These are phyloP conservation scores for Limnephilus rhombicus DNA, from an alignment of 2,888 invertebrate species.

Conservation along the genomic window DNA sequence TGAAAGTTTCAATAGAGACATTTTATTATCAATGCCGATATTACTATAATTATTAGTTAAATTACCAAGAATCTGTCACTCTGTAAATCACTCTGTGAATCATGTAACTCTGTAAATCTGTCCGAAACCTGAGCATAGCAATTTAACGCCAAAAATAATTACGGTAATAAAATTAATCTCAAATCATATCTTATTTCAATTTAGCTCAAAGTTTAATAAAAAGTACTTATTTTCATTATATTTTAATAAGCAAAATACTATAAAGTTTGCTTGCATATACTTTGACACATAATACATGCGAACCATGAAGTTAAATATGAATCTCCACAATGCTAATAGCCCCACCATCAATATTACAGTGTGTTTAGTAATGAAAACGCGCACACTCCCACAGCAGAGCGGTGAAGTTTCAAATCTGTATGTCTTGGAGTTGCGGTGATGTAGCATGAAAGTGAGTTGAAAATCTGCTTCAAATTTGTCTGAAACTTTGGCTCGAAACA, in stretches of 20 bases:
- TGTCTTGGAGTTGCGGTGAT: conserved; percentile 48
- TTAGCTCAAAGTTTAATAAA: no score
- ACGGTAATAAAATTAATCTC: no score
- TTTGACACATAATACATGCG: background rate
- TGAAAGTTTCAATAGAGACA: no score
- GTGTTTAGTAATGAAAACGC: conserved; percentile 32
- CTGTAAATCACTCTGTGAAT: no score
- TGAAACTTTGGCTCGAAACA: conserved; percentile 24
- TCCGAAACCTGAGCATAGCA: no score
- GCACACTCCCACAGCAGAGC: background rate
- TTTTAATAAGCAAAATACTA: background rate
- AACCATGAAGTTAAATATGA: background rate
- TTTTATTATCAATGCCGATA: no score
- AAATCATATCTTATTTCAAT: no score
- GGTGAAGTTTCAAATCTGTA: conserved; percentile 46
- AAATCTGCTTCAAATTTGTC: conserved; percentile 24
- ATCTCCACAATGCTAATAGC: background rate
- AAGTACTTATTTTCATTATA: no score
- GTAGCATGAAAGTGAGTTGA: conserved; percentile 19
- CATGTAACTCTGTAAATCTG: no score
- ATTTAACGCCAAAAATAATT: no score
- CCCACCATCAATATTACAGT: background rate
- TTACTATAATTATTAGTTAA: no score
- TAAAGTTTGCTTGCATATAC: background rate
- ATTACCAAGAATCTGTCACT: no score